Evolutionary conservation across 92 coral and sea anemone species (phyloP).

Genomic region (Montipora capitata): DNA sequence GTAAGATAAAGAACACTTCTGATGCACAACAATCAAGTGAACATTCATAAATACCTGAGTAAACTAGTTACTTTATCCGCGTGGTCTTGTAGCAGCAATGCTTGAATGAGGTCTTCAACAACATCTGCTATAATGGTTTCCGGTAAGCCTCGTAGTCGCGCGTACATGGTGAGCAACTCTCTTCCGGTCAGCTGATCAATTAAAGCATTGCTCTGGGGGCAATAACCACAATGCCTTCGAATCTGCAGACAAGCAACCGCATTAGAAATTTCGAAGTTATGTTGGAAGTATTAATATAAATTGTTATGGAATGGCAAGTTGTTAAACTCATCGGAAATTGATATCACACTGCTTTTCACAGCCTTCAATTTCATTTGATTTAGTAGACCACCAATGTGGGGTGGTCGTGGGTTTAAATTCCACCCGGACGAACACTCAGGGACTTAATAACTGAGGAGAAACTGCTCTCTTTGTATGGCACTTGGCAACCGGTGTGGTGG

Average conservation of each 20-base stretch:
- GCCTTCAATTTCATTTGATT: no score
- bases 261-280: background rate
- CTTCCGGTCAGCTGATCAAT: slow-evolving; percentile 97
- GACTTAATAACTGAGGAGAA: no score
- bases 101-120: slow-evolving; percentile 78
- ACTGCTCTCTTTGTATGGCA: no score
- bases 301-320: no score
- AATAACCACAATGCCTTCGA: slow-evolving; percentile 96
- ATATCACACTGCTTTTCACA: no score
- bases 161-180: slow-evolving; percentile 92
- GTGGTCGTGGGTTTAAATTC: no score
- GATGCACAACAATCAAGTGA: background rate
- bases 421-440: no score
- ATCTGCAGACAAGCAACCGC: slow-evolving; percentile 55
- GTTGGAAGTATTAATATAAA: background rate
- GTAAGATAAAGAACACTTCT: no score
- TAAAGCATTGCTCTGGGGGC: slow-evolving; percentile 97
- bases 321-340: no score
- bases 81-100: slow-evolving; percentile 84
- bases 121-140: slow-evolving; percentile 68
- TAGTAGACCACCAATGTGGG: no score
- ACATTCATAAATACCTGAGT: slow-evolving; percentile 77
- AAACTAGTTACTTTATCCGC: slow-evolving; percentile 95
- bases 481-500: no score
- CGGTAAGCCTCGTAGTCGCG: slow-evolving; percentile 94